These are phyloP conservation scores for Leptoteleia sp. DNA, from an alignment of 1,140 invertebrate species.

Conservation along the genomic window DNA sequence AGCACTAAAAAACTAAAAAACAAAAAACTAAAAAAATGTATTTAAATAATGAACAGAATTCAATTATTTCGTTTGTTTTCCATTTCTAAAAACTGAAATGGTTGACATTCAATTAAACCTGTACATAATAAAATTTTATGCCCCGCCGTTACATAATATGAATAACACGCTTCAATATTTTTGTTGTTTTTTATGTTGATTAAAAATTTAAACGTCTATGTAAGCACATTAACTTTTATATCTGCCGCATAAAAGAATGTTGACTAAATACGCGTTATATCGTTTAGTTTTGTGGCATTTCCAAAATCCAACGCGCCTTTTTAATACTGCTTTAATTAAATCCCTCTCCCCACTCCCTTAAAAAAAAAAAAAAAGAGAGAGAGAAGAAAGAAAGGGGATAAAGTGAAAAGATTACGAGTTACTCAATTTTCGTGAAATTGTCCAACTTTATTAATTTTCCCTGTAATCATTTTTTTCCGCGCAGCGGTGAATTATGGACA, in stretches of 20 bases:
- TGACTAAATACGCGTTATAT: neutral
- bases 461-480: neutral
- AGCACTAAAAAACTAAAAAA: no score
- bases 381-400: no score
- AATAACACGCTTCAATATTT: slow-evolving; percentile 20
- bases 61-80: slow-evolving; percentile 15
- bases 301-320: neutral
- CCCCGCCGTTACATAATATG: slow-evolving; percentile 19
- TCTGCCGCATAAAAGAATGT: neutral
- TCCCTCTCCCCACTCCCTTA: no score
- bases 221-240: slow-evolving; percentile 18
- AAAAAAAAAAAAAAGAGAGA: no score
- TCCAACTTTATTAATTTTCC: neutral
- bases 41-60: neutral
- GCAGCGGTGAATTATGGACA: neutral
- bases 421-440: no score
- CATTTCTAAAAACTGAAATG: slow-evolving; percentile 9
- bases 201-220: slow-evolving; percentile 11
- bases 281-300: neutral
- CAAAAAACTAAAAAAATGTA: neutral
- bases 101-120: slow-evolving; percentile 30
- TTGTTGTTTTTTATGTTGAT: slow-evolving; percentile 30
- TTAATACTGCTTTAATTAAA: neutral
- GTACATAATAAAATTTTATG: slow-evolving; percentile 28
- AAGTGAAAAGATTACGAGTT: no score